phyloP scores from a whole-genome alignment of 64 coral and sea anemone species.

The Hydrozoanthus tunicans region DNA sequence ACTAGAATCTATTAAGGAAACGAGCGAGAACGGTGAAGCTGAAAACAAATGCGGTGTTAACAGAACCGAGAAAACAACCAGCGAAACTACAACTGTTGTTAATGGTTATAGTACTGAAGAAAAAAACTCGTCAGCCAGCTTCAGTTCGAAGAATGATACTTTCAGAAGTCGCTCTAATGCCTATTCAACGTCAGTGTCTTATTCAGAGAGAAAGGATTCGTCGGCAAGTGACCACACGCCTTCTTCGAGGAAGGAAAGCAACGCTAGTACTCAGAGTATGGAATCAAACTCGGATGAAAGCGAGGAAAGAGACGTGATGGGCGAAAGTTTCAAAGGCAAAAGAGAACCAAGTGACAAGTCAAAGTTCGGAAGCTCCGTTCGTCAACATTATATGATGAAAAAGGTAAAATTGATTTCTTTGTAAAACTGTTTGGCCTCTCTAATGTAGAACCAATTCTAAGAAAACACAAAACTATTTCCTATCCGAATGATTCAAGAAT shows the following conservation, averaged over 20 bases:
- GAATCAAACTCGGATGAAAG: conserved; percentile 82
- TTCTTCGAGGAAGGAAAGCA: conserved; percentile 84
- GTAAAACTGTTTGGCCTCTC: background rate
- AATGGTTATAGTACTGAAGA: conserved; percentile 22
- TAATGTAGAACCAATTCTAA: background rate
- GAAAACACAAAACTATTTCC: no score
- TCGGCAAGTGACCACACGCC: conserved; percentile 40
- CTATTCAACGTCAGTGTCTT: background rate
- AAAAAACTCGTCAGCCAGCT: background rate
- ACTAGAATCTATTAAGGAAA: conserved; percentile 51
- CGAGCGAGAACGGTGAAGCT: conserved; percentile 32
- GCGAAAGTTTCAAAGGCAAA: conserved; percentile 74
- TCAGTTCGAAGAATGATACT: conserved; percentile 7
- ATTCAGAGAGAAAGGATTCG: conserved; percentile 62
- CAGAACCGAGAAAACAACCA: background rate
- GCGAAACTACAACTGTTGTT: background rate
- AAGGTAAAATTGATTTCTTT: conserved; percentile 22
- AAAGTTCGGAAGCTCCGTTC: conserved; percentile 72
- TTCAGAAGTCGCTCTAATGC: conserved; percentile 29
- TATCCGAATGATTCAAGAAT: no score
- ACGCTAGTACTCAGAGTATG: conserved; percentile 80
- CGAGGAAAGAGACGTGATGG: conserved; percentile 84
- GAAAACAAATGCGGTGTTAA: background rate
- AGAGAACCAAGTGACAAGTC: conserved; percentile 69
- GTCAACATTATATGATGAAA: conserved; percentile 47